Evolutionary conservation across 2,888 invertebrate genomes (phyloP).

Genomic region (Gymnoscelis rufifasciata): DNA sequence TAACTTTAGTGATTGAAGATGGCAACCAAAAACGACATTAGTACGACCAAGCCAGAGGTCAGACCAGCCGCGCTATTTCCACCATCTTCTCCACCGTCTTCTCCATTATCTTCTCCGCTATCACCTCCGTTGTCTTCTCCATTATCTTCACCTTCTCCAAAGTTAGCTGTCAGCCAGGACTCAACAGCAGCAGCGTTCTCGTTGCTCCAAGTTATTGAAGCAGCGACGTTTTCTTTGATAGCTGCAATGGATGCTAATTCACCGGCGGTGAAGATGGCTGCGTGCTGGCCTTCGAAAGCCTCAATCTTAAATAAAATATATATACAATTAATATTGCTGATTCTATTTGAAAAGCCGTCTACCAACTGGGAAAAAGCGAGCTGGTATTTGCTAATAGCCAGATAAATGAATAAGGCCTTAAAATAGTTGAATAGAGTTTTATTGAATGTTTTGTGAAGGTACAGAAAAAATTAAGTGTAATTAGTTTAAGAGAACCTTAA

Average conservation of each 20-base stretch:
- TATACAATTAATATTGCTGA: neutral
- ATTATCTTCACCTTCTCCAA: slow-evolving; percentile 28
- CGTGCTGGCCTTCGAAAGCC: slow-evolving; percentile 41
- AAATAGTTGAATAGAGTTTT: too few species aligned
- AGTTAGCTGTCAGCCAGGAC: slow-evolving; percentile 51
- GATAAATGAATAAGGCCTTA: too few species aligned
- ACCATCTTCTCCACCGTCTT: neutral
- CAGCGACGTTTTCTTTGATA: slow-evolving; percentile 60
- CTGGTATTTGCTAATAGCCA: too few species aligned
- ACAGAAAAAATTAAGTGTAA: too few species aligned
- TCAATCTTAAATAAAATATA: slow-evolving; percentile 40
- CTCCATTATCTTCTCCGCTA: neutral
- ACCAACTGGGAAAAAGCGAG: too few species aligned
- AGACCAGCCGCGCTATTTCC: slow-evolving; percentile 33
- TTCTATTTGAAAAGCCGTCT: neutral
- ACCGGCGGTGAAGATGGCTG: slow-evolving; percentile 53
- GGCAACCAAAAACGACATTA: slow-evolving; percentile 43
- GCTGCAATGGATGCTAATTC: slow-evolving; percentile 53
- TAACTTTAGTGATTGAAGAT: slow-evolving; percentile 37
- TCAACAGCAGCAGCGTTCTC: slow-evolving; percentile 46
- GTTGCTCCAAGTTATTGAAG: slow-evolving; percentile 58
- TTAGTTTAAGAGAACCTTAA: too few species aligned
- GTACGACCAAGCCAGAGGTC: slow-evolving; percentile 45
- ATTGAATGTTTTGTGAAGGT: too few species aligned
- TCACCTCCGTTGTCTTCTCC: neutral